These are phyloP conservation scores for Grallaria varia DNA, from an alignment of 2,113 vertebrate species.

Conservation along the genomic window DNA sequence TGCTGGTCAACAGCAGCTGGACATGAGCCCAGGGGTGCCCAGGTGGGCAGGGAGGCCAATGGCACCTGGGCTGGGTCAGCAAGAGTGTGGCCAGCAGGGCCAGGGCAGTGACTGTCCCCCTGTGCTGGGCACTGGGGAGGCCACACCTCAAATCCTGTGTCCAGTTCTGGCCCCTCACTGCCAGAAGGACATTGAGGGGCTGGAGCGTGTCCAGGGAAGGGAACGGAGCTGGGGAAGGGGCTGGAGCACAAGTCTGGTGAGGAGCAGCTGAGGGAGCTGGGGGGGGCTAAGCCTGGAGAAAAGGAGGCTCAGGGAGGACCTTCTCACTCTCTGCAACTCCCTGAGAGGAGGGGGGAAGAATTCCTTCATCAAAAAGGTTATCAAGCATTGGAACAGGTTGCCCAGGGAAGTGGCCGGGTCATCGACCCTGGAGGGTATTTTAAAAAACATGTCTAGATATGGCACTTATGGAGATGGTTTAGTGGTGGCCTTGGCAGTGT, in stretches of 20 bases:
- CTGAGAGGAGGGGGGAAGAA: not conserved
- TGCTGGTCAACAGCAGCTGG: not conserved
- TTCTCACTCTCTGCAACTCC: not conserved
- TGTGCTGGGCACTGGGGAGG: not conserved
- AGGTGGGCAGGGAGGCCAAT: not conserved
- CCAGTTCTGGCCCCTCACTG: not conserved
- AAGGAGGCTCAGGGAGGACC: not conserved
- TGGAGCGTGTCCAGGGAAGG: not conserved
- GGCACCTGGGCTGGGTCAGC: not conserved
- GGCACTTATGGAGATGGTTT: not conserved
- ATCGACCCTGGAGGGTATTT: not conserved
- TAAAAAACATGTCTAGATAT: accelerated
- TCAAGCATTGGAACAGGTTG: not conserved
- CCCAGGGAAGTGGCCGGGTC: not conserved
- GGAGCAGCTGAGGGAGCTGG: not conserved
- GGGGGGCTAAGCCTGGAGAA: not conserved
- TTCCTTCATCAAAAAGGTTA: not conserved
- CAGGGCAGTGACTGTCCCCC: not conserved
- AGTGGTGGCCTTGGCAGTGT: not conserved
- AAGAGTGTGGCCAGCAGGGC: not conserved
- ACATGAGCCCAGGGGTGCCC: not conserved
- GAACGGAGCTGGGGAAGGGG: not conserved
- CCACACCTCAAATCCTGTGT: not conserved
- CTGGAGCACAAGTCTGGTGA: not conserved
- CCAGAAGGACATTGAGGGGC: not conserved